Percentiles rank a stretch among this genome's conserved stretches.
Conservation (phyloP, 2,888 invertebrate species). For the Andrena marginata region DNA sequence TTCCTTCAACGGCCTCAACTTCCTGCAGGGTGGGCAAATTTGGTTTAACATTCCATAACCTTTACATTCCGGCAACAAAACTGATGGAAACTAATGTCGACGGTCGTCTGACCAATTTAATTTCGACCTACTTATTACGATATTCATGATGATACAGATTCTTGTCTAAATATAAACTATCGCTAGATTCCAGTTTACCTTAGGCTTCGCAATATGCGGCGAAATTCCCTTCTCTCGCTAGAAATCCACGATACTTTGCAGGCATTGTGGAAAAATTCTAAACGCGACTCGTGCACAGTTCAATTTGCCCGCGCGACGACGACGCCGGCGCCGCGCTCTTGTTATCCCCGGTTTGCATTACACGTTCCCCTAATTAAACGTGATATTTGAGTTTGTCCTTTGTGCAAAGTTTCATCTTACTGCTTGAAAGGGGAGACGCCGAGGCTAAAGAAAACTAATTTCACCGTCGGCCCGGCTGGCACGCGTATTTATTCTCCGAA, state of each 20-base stretch:
- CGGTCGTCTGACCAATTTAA: too few relatives aligned
- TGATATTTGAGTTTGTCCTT: constrained; percentile 60
- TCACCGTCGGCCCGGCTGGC: constrained; percentile 15
- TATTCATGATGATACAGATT: not conserved
- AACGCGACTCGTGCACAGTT: constrained; percentile 36
- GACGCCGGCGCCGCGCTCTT: not conserved
- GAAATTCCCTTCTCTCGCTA: not conserved
- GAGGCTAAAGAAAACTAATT: constrained; percentile 60
- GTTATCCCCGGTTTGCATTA: constrained; percentile 31
- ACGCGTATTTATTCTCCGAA: constrained; percentile 32
- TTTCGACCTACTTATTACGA: too few relatives aligned
- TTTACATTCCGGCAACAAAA: too few relatives aligned
- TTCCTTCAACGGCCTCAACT: not conserved
- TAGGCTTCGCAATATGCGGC: not conserved
- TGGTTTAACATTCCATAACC: too few relatives aligned
- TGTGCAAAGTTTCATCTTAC: constrained; percentile 54
- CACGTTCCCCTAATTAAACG: constrained; percentile 54
- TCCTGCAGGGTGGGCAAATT: too few relatives aligned
- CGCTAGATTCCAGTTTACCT: not conserved
- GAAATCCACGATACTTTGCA: not conserved
- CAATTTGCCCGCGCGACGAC: constrained; percentile 32
- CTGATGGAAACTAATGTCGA: too few relatives aligned
- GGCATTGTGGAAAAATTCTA: constrained; percentile 50
- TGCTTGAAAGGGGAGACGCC: constrained; percentile 15
- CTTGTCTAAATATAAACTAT: not conserved